phyloP scores from a whole-genome alignment of 2,797 vertebrate genomes.

The Galagoides demidoff region DNA sequence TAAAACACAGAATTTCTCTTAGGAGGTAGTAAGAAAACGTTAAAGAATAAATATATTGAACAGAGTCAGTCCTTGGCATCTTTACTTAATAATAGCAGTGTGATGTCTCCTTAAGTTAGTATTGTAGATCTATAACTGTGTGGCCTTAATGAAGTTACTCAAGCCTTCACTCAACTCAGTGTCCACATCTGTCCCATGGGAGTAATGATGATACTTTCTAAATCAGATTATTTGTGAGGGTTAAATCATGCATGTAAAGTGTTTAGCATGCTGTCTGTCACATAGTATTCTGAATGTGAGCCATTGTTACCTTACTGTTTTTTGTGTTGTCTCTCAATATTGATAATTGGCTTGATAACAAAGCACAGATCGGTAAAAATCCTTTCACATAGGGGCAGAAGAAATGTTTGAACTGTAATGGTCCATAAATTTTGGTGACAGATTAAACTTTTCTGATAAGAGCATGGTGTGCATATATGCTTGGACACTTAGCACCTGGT shows the following conservation, averaged over 20 bases:
- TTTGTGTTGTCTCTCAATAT: not conserved
- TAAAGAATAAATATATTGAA: not conserved
- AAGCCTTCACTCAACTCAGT: not conserved
- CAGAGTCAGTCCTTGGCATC: not conserved
- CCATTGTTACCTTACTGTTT: not conserved
- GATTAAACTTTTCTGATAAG: not conserved
- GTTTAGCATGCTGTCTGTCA: not conserved
- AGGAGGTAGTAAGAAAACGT: slow-evolving; percentile 10
- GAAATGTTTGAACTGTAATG: not conserved
- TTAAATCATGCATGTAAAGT: not conserved
- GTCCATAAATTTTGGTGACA: slow-evolving; percentile 17
- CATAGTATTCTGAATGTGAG: not conserved
- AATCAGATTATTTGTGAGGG: slow-evolving; percentile 1
- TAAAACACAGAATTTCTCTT: slow-evolving; percentile 45
- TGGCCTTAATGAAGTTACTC: not conserved
- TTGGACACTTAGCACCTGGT: not conserved
- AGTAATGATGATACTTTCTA: not conserved
- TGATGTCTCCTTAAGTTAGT: not conserved
- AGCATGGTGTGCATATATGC: not conserved
- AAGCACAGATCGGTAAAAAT: not conserved
- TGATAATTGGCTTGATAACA: not conserved
- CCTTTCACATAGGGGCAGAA: not conserved
- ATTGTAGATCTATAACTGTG: not conserved
- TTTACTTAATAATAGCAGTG: not conserved
- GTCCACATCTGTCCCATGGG: not conserved